A percentile compares a stretch with the other conserved stretches of the same genome.
Evolutionary conservation across 2,113 vertebrate genomes (phyloP).

Genomic region (Hippocampus guttulatus): DNA sequence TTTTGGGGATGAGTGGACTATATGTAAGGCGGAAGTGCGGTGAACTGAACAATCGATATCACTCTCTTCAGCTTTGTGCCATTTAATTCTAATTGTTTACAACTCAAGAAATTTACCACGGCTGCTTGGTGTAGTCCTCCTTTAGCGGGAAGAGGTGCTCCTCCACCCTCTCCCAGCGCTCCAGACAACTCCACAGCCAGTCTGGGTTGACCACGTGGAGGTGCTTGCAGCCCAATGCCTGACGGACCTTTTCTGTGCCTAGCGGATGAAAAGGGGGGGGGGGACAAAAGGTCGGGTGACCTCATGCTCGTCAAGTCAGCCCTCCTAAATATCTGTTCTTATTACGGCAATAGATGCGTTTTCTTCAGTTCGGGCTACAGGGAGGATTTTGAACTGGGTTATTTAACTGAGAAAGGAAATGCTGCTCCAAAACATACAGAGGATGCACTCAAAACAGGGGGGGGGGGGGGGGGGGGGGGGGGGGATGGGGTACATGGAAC

Average conservation of each 20-base stretch:
- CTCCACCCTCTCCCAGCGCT: slow-evolving; percentile 95
- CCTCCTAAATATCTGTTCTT: background rate
- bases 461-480: too few relatives aligned
- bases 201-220: slow-evolving; percentile 91
- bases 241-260: slow-evolving; percentile 97
- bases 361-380: background rate
- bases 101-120: slow-evolving; percentile 59
- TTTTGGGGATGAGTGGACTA: background rate
- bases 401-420: background rate
- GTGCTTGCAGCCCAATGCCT: slow-evolving; percentile 84
- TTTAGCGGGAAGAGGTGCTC: slow-evolving; percentile 89
- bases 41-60: background rate
- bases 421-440: background rate
- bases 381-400: background rate
- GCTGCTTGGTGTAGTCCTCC: slow-evolving; percentile 80
- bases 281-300: background rate
- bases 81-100: too few relatives aligned
- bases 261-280: background rate
- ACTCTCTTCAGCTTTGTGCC: background rate
- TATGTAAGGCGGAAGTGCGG: background rate
- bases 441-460: background rate
- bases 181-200: slow-evolving; percentile 96
- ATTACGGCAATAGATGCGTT: background rate
- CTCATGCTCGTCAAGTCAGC: background rate
- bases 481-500: background rate